Evolutionary conservation across 2,113 vertebrate species (phyloP), one percentile per base, ranked within the genome.

Genomic region (Potamarius usumacintae): DNA sequence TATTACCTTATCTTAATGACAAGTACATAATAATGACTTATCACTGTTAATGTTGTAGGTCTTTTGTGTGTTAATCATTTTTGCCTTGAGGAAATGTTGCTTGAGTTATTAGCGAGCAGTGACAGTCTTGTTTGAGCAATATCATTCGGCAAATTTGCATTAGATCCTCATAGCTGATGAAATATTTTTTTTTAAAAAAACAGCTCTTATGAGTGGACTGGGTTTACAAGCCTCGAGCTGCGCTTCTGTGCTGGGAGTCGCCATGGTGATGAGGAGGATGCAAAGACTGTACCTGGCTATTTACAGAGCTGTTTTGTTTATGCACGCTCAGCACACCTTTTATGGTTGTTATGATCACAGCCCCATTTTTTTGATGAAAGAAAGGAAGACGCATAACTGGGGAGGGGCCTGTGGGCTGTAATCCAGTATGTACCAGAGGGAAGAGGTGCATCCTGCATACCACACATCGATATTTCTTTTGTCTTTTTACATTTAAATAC

Each of bases 181-280:
- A 60, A 81, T 60, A 34, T n/a, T n/a, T n/a, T n/a, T n/a, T n/a
- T n/a, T n/a, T 42, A 42, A 81, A 14, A 42, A 42, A 42, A 4
- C 52, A 42, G 53, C n/a, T 11, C 77, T 18, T 30, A 1, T 0
- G 17, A 20, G 25, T 7, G 12, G 76, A 79, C 52, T 18, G 52
- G 52, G 25, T 27, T 55, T n/a, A 7, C 27, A 17, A 27, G 76
- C 76, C 25, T 79, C 76, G 27, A 34, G 78, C n/a, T 85, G 84
- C 81, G 30, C 83, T 84, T 85, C 84, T 87, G 69, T 86, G 80
- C 53, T 18, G 72, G 9, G 17, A 58, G 92, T 94, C 91, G 79
- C 90, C 92, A 94, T 94, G 92, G 84, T 88, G 48, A 93, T 92
- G 83, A 87, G 27, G 88, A 34, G 55, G 80, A 81, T 83, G 72